Evolutionary conservation across 1,140 invertebrate species (phyloP).

Genomic region (Lepidurus apus): DNA sequence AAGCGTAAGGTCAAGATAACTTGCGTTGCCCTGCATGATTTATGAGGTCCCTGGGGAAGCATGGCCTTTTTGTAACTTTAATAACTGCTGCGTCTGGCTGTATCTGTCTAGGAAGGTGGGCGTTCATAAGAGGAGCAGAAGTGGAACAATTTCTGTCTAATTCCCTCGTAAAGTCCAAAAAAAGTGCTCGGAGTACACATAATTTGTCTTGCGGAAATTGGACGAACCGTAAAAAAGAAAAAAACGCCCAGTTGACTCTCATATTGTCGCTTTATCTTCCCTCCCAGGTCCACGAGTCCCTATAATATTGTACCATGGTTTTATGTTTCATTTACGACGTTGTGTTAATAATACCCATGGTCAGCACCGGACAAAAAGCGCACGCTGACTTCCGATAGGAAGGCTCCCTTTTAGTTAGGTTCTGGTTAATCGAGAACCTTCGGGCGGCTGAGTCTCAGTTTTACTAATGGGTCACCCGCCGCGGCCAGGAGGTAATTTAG

Average conservation of each 20-base stretch:
- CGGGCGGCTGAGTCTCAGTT: background rate
- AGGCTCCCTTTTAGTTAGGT: background rate
- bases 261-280: background rate
- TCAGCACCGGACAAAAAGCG: background rate
- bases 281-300: background rate
- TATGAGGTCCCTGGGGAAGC: background rate
- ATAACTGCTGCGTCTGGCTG: background rate
- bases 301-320: background rate
- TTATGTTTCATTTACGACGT: constrained; percentile 15
- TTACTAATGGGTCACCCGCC: background rate
- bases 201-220: background rate
- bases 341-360: constrained; percentile 9
- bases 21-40: background rate
- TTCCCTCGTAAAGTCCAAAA: background rate
- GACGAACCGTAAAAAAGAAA: background rate
- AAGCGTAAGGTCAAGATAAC: background rate
- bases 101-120: background rate
- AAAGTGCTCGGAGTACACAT: background rate
- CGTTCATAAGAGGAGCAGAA: background rate
- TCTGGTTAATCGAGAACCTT: background rate
- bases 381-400: background rate
- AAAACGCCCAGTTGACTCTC: background rate
- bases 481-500: background rate
- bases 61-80: background rate
- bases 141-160: background rate